Percentiles rank a stretch among this genome's conserved stretches.
Evolutionary conservation across 2,888 invertebrate species (phyloP).

Genomic region (Clusia tigrina): DNA sequence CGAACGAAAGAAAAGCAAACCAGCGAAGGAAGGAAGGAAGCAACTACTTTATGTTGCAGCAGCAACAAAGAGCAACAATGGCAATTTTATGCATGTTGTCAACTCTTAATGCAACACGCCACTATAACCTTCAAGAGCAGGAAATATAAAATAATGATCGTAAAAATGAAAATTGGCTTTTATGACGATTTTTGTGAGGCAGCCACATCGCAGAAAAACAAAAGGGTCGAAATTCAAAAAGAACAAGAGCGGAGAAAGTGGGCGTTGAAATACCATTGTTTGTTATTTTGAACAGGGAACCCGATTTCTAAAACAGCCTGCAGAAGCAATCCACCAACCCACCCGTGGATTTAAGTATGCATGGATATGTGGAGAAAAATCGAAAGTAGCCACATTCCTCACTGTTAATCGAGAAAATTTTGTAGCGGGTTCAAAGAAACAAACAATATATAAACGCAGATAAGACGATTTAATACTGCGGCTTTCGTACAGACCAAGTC

Average conservation of each 20-base stretch:
- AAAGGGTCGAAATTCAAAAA: neutral
- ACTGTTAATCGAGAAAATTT: no score
- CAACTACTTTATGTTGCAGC: conserved; percentile 30
- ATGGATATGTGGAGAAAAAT: no score
- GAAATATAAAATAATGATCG: conserved; percentile 48
- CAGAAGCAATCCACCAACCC: no score
- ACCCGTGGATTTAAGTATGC: no score
- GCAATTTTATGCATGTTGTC: conserved; percentile 44
- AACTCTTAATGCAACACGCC: conserved; percentile 38
- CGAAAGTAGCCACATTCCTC: no score
- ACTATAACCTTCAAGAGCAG: conserved; percentile 43
- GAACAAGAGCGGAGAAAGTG: conserved; percentile 21
- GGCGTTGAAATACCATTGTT: conserved; percentile 29
- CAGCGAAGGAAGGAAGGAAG: conserved; percentile 19
- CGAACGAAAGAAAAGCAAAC: conserved; percentile 1
- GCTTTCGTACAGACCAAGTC: no score
- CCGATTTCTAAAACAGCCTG: no score
- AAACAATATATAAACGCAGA: no score
- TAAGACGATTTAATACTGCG: no score
- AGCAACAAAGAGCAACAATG: conserved; percentile 32
- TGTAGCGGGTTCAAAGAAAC: no score
- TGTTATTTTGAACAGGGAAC: conserved; percentile 25
- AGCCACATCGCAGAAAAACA: neutral
- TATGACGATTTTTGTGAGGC: conserved; percentile 36
- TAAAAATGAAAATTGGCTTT: conserved; percentile 47